Evolutionary conservation across 2,888 invertebrate genomes (phyloP), one percentile per base, ranked within the genome.

Genomic region (Oxystoma pomonae): DNA sequence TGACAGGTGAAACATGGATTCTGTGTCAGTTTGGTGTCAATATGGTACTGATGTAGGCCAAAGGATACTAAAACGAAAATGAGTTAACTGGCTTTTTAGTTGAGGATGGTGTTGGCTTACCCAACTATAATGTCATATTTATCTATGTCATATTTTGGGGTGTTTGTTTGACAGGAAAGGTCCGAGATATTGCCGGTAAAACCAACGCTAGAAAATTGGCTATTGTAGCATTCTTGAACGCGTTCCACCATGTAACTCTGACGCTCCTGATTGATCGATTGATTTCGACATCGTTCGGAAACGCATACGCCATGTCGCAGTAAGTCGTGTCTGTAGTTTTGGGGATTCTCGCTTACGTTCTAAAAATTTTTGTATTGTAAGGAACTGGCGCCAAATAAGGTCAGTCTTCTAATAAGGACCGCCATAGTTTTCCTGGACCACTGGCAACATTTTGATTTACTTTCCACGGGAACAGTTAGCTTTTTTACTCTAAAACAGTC

Each of bases 221-320:
- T 63, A 22, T 68, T 71, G 56, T 72, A 74, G 63, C 75, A 76
- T 50, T 50, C 21, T 60, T 73, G 59, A 1, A 71, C 66, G 21
- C 68, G 50, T 22, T 63, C 58, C 19, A 56, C 16, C 18, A 57
- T 35, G 3, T 60, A 9, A 18, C 16, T 51, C 12, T 57, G 16
- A 9, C 19, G 57, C 56, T 52, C 20, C 20, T 65, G 59, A 56
- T 60, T 22, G 22, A 59, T 22, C 2, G n/a, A n/a, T n/a, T n/a
- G n/a, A n/a, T n/a, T n/a, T n/a, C 71, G 69, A 62, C 76, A 77
- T 7, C 67, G 66, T 55, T 68, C 60, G 21, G 71, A 67, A 12
- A 76, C 65, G 60, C 77, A 77, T 51, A 77, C 70, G 16, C 75
- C 74, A 64, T 76, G 74, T 58, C 76, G 65, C 20, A 77, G 66